Evolutionary conservation across 1,140 invertebrate genomes (phyloP).

Genomic region (Zaprionus ghesquierei): DNA sequence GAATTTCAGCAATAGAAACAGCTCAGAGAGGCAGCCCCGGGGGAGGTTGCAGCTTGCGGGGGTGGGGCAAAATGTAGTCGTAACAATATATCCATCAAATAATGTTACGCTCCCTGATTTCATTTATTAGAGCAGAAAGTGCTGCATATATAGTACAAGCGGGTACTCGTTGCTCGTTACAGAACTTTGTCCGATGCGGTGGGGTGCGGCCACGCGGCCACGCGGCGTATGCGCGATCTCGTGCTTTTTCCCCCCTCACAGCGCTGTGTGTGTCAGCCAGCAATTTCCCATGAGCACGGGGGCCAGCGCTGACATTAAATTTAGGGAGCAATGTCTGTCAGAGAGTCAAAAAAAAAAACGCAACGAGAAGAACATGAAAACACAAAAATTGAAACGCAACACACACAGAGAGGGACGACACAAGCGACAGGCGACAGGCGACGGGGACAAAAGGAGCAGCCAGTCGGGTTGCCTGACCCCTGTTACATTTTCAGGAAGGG

Average conservation of each 20-base stretch:
- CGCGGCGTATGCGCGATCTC: slow-evolving; percentile 62
- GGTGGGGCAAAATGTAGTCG: slow-evolving; percentile 29
- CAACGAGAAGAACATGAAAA: neutral
- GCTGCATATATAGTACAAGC: slow-evolving; percentile 58
- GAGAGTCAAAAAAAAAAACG: slow-evolving; percentile 15
- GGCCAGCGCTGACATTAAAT: slow-evolving; percentile 69
- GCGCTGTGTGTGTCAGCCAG: slow-evolving; percentile 36
- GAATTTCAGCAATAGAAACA: slow-evolving; percentile 11
- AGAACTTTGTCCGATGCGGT: neutral
- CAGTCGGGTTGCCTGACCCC: slow-evolving; percentile 56
- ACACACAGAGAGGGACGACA: slow-evolving; percentile 3
- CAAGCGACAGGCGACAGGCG: slow-evolving; percentile 19
- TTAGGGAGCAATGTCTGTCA: slow-evolving; percentile 71
- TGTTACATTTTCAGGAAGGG: slow-evolving; percentile 2
- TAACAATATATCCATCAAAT: slow-evolving; percentile 80
- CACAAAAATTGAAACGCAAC: slow-evolving; percentile 53
- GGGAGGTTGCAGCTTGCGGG: slow-evolving; percentile 1
- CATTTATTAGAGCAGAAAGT: slow-evolving; percentile 80
- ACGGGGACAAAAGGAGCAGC: slow-evolving; percentile 9
- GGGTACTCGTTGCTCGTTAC: slow-evolving; percentile 16
- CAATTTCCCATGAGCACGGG: slow-evolving; percentile 63
- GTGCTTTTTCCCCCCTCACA: slow-evolving; percentile 1
- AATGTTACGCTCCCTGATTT: slow-evolving; percentile 79
- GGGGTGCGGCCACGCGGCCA: slow-evolving; percentile 44
- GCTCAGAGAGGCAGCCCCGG: slow-evolving; percentile 2